A percentile compares a stretch with the other conserved stretches of the same genome.
These are phyloP conservation scores for Pseudotriccus pelzelni DNA, from an alignment of 2,797 vertebrate genomes.

Conservation along the genomic window DNA sequence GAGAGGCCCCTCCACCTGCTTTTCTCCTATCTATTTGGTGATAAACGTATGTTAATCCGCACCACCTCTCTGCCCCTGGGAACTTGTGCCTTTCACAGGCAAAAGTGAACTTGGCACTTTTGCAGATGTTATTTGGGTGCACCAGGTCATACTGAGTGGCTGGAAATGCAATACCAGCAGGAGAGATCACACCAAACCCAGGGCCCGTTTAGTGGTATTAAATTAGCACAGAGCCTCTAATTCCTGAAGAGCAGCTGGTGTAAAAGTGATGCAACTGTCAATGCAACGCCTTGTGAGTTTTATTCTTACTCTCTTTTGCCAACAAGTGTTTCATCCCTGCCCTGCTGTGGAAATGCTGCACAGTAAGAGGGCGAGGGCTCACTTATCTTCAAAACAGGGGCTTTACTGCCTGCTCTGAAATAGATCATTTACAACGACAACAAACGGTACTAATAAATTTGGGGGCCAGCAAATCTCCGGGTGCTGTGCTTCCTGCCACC, in stretches of 20 bases:
- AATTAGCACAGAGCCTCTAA: background rate
- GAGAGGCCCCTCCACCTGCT: background rate
- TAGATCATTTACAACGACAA: background rate
- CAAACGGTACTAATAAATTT: background rate
- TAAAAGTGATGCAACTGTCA: background rate
- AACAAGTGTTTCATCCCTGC: background rate
- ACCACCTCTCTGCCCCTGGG: background rate
- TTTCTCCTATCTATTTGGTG: background rate
- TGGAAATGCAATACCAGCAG: background rate
- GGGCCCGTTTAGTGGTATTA: background rate
- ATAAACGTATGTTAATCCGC: background rate
- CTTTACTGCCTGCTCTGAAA: background rate
- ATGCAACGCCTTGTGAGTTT: background rate
- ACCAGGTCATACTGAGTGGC: background rate
- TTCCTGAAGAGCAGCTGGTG: background rate
- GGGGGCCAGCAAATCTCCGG: background rate
- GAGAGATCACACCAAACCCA: background rate
- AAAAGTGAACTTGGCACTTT: background rate
- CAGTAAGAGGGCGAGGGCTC: accelerated
- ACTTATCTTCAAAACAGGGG: background rate
- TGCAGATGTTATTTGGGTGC: background rate
- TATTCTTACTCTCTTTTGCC: background rate
- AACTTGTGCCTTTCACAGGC: background rate
- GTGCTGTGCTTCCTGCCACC: background rate
- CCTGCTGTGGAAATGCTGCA: background rate